phyloP scores from a whole-genome alignment of 30 jellyfish, hydroid and myxozoan species.

The Mastigias papua region DNA sequence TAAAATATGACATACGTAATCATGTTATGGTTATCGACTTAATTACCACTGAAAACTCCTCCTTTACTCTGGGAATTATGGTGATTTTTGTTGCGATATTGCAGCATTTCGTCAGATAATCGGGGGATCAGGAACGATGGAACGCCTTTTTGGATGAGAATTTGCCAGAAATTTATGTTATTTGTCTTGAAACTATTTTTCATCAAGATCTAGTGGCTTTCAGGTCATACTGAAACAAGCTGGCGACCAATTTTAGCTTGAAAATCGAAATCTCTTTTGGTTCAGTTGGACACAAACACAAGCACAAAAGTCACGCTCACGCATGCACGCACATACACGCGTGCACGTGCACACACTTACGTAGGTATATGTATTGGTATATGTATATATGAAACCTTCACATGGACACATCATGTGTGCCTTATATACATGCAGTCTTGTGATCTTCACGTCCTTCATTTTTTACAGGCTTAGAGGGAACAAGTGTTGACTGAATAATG shows the following conservation, averaged over 20 bases:
- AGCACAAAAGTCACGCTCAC: too few species aligned
- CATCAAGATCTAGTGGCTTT: background rate
- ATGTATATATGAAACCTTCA: too few species aligned
- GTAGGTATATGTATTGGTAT: too few species aligned
- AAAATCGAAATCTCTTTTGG: too few species aligned
- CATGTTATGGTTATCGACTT: background rate
- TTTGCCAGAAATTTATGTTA: background rate
- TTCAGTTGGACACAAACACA: too few species aligned
- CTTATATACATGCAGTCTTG: background rate
- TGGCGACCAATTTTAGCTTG: too few species aligned
- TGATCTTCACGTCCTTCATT: background rate
- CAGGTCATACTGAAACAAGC: too few species aligned
- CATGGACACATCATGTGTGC: background rate
- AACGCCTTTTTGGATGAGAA: background rate
- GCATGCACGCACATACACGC: too few species aligned
- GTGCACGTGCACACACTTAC: too few species aligned
- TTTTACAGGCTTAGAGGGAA: background rate
- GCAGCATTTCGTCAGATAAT: background rate
- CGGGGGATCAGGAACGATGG: background rate
- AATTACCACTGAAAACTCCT: background rate
- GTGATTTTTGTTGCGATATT: background rate
- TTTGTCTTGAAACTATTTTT: background rate
- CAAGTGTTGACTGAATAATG: background rate
- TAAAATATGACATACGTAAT: background rate
- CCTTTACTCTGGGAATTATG: background rate